A percentile compares a stretch with the other conserved stretches of the same genome.
Conservation (phyloP, 2,797 vertebrate genomes). For the Cyclura pinguis region DNA sequence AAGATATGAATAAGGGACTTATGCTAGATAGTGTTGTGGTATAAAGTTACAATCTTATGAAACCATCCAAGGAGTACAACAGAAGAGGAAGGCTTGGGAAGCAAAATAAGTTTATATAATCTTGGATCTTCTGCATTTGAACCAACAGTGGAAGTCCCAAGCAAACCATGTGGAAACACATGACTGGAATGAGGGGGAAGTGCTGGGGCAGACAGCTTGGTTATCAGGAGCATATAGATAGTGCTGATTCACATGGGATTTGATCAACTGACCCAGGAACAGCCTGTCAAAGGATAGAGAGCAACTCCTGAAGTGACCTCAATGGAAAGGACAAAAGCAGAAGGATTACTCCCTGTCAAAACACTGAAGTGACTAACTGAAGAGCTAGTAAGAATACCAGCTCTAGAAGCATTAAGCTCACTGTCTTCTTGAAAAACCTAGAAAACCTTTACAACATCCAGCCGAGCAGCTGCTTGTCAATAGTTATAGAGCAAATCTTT, state of each 20-base stretch:
- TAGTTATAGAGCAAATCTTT: not conserved
- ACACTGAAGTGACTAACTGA: not conserved
- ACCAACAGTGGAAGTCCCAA: not conserved
- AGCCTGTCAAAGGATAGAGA: not conserved
- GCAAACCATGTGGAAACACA: not conserved
- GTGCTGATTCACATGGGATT: not conserved
- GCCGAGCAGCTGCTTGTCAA: not conserved
- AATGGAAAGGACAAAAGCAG: not conserved
- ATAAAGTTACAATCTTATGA: too few relatives aligned
- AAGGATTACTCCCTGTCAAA: not conserved
- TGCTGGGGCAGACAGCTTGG: not conserved
- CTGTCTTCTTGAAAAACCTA: not conserved
- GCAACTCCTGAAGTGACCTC: not conserved
- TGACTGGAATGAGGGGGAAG: not conserved
- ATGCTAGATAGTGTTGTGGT: not conserved
- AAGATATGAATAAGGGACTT: not conserved
- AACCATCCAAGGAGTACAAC: not conserved
- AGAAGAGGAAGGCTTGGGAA: not conserved
- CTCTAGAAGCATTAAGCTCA: not conserved
- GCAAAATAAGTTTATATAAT: not conserved
- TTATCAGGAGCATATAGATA: not conserved
- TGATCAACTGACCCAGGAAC: not conserved
- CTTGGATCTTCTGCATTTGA: not conserved
- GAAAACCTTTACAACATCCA: not conserved
- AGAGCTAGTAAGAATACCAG: not conserved